phyloP scores from a whole-genome alignment of 2,113 vertebrate species.

The Crocuta crocuta region DNA sequence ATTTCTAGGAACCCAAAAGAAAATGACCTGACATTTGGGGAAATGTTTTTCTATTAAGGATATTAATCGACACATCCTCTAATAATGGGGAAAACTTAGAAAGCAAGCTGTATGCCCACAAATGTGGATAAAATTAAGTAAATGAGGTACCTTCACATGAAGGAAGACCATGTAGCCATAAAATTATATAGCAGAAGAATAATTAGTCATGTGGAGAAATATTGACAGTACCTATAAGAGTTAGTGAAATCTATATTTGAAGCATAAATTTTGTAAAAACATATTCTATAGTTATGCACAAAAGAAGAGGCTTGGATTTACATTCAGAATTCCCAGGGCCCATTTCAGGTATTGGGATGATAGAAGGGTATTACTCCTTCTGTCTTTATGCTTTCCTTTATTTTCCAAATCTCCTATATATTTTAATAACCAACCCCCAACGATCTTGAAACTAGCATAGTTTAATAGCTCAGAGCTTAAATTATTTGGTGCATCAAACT shows the following conservation, averaged over 20 bases:
- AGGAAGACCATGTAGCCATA: neutral
- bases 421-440: neutral
- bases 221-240: neutral
- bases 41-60: neutral
- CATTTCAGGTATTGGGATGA: neutral
- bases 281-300: neutral
- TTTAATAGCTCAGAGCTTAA: constrained; percentile 63
- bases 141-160: neutral
- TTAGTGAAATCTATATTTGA: neutral
- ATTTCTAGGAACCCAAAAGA: neutral
- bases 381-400: neutral
- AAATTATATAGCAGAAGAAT: constrained; percentile 34
- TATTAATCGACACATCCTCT: neutral
- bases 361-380: neutral
- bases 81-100: neutral
- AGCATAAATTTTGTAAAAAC: constrained; percentile 8
- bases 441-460: constrained; percentile 62
- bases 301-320: neutral
- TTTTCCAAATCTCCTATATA: neutral
- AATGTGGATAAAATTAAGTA: neutral
- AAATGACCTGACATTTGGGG: neutral
- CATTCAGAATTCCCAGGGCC: neutral
- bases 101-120: neutral
- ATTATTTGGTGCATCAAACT: constrained; percentile 61
- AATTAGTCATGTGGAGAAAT: constrained; percentile 25